Evolutionary conservation across 2,113 vertebrate genomes (phyloP).

Genomic region (Furnarius figulus): DNA sequence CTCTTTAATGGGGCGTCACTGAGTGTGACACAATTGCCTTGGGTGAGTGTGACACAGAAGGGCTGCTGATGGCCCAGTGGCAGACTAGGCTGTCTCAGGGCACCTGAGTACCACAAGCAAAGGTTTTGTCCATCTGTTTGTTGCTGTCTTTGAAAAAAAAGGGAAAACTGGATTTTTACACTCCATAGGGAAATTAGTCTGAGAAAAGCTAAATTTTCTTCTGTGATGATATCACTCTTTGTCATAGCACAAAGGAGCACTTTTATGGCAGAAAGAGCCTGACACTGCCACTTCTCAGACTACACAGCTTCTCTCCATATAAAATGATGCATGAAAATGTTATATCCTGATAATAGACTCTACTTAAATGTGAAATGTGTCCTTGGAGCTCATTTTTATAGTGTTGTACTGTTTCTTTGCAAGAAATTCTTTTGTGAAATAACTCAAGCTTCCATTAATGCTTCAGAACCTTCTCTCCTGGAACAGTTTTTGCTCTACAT

Average conservation of each 20-base stretch:
- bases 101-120: not conserved
- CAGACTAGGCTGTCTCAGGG: not conserved
- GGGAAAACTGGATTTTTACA: not conserved
- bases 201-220: not conserved
- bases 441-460: not conserved
- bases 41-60: not conserved
- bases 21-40: not conserved
- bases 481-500: not conserved
- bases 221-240: not conserved
- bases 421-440: not conserved
- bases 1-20: not conserved
- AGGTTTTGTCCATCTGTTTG: not conserved
- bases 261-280: not conserved
- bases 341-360: conserved; percentile 11
- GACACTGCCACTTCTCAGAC: not conserved
- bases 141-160: not conserved
- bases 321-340: conserved; percentile 24
- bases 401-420: not conserved
- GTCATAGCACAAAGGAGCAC: not conserved
- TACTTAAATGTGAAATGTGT: conserved; percentile 12
- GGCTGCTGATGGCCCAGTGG: not conserved
- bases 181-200: not conserved
- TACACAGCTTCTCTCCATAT: not conserved
- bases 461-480: not conserved
- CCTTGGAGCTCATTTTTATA: conserved; percentile 33